Base-by-base conservation (phyloP, 2,113 vertebrate genomes). In the Leptobrachium leishanense region DNA sequence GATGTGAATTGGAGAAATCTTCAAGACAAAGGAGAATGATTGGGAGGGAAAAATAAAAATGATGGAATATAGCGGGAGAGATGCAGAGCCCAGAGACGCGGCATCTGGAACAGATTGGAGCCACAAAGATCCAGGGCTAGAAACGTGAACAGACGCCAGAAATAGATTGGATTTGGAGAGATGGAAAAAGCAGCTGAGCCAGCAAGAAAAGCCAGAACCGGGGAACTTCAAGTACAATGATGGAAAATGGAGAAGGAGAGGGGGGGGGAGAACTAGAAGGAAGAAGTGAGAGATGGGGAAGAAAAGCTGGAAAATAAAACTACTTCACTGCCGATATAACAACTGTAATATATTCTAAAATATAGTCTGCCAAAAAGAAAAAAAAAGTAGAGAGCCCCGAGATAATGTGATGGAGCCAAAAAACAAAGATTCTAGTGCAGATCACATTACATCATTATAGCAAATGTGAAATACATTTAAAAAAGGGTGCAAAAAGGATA, bases 41-140 rank as follows among this genome's bases (percentile, higher is more conserved):
- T 73, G 53, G 39, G 39, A 62, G 42, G n/a, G 40, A 62, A 73
- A 68, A 31, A 31, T 39, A 41, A 72, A 43, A 42, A 73, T 43
- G 13, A 73, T 9, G 43, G 59, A 46, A 20, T 11, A 42, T 12
- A 68, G 43, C n/a, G 6, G 2, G 43, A 11, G 72, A 5, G 39
- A 41, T 46, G 43, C 57, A 46, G 72, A 46, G 43, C 57, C 69
- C 20, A 41, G 43, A 44, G 59, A 15, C 31, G 41, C 72, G 43
- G 55, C 72, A 73, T 73, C 54, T 73, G 72, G 72, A 73, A 62
- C 12, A 15, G 41, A 73, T 73, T 73, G 40, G 40, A 62, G 41
- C 11, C 39, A 55, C 53, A 73, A 59, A 9, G 72, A 73, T 73
- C 72, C 72, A 73, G 42, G 12, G 55, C 72, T 73, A 64, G 11